Evolutionary conservation across 2,113 vertebrate genomes (phyloP).

Genomic region (Platichthys stellatus): DNA sequence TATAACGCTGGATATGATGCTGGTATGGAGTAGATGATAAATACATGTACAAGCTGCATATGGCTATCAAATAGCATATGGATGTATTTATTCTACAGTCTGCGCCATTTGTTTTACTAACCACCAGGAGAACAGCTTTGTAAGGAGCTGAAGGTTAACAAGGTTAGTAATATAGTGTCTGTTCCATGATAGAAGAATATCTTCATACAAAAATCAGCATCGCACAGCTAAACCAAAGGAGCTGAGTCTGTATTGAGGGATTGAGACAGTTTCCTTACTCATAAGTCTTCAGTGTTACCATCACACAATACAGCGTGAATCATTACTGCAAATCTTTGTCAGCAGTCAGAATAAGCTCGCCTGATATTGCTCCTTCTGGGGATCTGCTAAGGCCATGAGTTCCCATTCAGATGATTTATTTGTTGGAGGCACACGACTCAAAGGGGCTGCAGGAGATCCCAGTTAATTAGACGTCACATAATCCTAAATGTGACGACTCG

Average conservation of each 20-base stretch:
- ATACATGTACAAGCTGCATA: constrained; percentile 55
- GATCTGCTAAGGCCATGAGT: constrained; percentile 19
- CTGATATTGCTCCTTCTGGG: constrained; percentile 19
- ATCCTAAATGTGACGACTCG: constrained; percentile 4
- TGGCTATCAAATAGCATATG: constrained; percentile 51
- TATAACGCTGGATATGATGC: constrained; percentile 53
- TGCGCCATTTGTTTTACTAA: constrained; percentile 36
- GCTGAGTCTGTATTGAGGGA: constrained; percentile 39
- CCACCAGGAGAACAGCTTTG: constrained; percentile 5
- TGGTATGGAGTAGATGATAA: constrained; percentile 62
- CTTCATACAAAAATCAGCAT: constrained; percentile 1
- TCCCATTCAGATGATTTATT: constrained; percentile 38
- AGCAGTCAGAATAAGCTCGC: constrained; percentile 45
- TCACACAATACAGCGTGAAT: constrained; percentile 46
- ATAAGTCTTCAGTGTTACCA: constrained; percentile 44
- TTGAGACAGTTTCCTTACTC: constrained; percentile 45
- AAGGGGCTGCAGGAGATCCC: constrained; percentile 13
- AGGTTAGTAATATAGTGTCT: neutral
- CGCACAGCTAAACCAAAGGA: constrained; percentile 13
- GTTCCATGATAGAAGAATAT: neutral
- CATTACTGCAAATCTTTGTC: constrained; percentile 59
- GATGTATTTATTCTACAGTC: constrained; percentile 62
- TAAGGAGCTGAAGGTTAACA: neutral
- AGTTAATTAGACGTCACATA: constrained; percentile 32
- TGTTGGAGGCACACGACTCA: constrained; percentile 11